A percentile compares a stretch with the other conserved stretches of the same genome.
Evolutionary conservation across 2,113 vertebrate genomes (phyloP).

Genomic region (Hystrix brachyura): DNA sequence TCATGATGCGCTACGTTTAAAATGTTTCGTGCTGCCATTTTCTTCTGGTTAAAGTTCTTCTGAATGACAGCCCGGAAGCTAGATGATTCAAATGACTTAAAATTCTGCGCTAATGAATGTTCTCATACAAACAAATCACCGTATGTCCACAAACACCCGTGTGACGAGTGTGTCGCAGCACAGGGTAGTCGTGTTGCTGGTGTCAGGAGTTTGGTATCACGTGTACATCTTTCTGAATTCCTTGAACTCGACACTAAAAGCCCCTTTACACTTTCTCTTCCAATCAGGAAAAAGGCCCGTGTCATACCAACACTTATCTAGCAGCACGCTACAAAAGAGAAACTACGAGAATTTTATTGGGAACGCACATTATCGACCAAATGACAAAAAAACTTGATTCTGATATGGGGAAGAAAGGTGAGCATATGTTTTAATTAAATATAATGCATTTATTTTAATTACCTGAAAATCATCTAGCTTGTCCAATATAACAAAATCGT

Average conservation of each 20-base stretch:
- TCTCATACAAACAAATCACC: background rate
- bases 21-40: background rate
- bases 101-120: background rate
- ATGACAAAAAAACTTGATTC: slow-evolving; percentile 92
- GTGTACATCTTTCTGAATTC: accelerated
- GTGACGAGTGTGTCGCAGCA: background rate
- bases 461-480: background rate
- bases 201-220: accelerated
- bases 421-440: slow-evolving; percentile 61
- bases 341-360: slow-evolving; percentile 87
- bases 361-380: slow-evolving; percentile 89
- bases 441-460: background rate
- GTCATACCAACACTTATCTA: slow-evolving; percentile 90
- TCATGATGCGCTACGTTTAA: background rate
- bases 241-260: background rate
- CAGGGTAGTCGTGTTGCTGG: background rate
- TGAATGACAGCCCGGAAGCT: background rate
- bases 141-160: too few relatives aligned
- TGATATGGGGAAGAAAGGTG: slow-evolving; percentile 80
- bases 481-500: background rate
- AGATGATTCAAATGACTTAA: background rate
- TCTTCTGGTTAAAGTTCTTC: background rate
- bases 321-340: slow-evolving; percentile 90
- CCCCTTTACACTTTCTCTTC: background rate
- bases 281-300: slow-evolving; percentile 91